Evolutionary conservation across 2,113 vertebrate species (phyloP).

Genomic region (Tyrannus savana): DNA sequence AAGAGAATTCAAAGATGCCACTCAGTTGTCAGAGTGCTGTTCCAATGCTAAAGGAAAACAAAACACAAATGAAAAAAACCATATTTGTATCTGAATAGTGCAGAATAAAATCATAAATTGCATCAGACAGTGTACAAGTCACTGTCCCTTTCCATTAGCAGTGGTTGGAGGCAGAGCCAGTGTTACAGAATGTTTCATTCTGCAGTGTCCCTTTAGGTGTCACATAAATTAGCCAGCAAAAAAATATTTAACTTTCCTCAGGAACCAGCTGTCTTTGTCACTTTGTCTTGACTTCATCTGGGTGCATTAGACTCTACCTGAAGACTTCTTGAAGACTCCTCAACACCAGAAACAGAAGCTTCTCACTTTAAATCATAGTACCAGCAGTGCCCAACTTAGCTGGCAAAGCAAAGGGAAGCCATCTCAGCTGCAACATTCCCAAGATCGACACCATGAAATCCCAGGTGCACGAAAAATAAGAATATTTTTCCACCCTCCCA

Average conservation of each 20-base stretch:
- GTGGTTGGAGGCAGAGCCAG: not conserved
- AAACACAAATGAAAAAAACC: not conserved
- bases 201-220: conserved; percentile 1
- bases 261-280: conserved; percentile 13
- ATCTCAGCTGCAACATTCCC: not conserved
- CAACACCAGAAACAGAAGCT: not conserved
- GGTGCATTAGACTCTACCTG: not conserved
- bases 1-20: not conserved
- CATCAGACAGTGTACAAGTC: not conserved
- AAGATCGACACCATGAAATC: not conserved
- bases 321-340: not conserved
- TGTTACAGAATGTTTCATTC: not conserved
- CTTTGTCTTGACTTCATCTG: not conserved
- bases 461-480: not conserved
- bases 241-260: not conserved
- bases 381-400: not conserved
- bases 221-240: conserved; percentile 12
- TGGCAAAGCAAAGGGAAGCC: not conserved
- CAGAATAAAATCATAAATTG: not conserved
- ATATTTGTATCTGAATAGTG: not conserved
- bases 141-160: conserved; percentile 19
- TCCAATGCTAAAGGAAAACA: not conserved
- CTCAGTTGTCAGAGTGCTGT: not conserved
- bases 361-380: not conserved
- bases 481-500: not conserved